Base-by-base conservation (phyloP, 2,888 invertebrate species). In the Emesis furor region DNA sequence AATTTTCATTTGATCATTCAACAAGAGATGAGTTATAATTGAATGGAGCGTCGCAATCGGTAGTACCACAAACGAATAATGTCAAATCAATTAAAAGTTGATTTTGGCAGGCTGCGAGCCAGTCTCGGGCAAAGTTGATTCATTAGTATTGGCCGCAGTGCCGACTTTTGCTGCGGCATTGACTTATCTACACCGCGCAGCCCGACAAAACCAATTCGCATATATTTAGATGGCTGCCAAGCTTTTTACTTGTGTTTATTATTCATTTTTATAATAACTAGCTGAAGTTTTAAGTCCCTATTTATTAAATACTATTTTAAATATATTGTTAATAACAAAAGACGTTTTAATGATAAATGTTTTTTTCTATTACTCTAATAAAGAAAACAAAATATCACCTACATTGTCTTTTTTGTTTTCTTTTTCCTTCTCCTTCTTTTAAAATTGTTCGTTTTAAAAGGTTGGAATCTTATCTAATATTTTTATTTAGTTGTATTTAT, bases 71-170 rank as follows among this genome's bases (percentile, higher is more conserved):
- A 85, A 85, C 83, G 83, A 96, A 96, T 96, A 95, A 96, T 95
- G 94, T 94, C 94, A 95, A 96, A 95, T 96, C 96, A 95, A 96
- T 96, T 96, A 95, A 95, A 96, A 96, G 94, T 95, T 96, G 74
- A 78, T 83, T 79, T 82, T 79, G 94, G 76, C 69, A 76, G 76
- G 69, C 76, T 35, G 59, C 74, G 78, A 55, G 84, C 94, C 95
- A 94, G 92, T 89, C 91, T 87, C 91, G 86, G 89, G 85, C 92
- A 91, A 94, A 94, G 91, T 95, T 95, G 95, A 95, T 95, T 95
- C 95, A 95, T 95, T 95, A 95, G 93, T 93, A 93, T 91, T 92
- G 93, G 91, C 90, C 90, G 91, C 91, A 90, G 89, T 90, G 92
- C 90, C 90, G 90, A 87, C 91, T 79, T 73, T 59, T 68, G 69